Percentiles rank a stretch among this genome's conserved stretches.
Evolutionary conservation across 2,797 vertebrate genomes (phyloP).

Genomic region (Myripristis jacobus): DNA sequence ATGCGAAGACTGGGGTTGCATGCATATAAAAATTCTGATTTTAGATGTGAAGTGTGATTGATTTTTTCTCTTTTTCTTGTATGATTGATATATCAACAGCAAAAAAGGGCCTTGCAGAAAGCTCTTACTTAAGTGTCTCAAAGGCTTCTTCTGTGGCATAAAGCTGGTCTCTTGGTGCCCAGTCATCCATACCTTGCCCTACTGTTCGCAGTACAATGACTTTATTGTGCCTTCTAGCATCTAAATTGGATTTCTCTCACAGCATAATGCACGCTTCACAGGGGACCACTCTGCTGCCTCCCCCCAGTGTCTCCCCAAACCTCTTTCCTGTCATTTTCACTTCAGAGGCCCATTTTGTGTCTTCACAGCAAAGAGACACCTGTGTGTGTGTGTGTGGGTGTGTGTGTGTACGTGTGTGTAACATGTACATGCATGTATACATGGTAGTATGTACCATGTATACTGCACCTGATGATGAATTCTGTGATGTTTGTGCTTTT

Average conservation of each 20-base stretch:
- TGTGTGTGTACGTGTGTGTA: too few species aligned
- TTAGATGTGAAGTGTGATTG: background rate
- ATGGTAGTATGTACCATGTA: background rate
- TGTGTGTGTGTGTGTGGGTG: too few species aligned
- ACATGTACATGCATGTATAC: background rate
- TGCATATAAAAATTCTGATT: background rate
- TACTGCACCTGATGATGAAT: too few species aligned
- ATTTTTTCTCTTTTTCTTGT: background rate
- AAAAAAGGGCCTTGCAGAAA: background rate
- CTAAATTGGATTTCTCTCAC: conserved; percentile 44
- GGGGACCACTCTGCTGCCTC: background rate
- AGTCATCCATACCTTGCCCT: background rate
- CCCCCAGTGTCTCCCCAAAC: background rate
- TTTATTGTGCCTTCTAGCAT: conserved; percentile 22
- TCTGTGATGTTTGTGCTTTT: background rate
- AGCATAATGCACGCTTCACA: conserved; percentile 14
- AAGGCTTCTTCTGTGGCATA: conserved; percentile 2
- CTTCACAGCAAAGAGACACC: too few species aligned
- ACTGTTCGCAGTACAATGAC: conserved; percentile 3
- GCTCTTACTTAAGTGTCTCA: conserved; percentile 8
- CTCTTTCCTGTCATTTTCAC: conserved; percentile 19
- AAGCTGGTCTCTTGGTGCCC: conserved; percentile 3
- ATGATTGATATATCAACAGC: background rate
- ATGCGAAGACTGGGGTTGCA: background rate
- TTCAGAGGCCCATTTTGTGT: background rate